phyloP scores from a whole-genome alignment of 2,113 vertebrate genomes.

The Morone saxatilis region DNA sequence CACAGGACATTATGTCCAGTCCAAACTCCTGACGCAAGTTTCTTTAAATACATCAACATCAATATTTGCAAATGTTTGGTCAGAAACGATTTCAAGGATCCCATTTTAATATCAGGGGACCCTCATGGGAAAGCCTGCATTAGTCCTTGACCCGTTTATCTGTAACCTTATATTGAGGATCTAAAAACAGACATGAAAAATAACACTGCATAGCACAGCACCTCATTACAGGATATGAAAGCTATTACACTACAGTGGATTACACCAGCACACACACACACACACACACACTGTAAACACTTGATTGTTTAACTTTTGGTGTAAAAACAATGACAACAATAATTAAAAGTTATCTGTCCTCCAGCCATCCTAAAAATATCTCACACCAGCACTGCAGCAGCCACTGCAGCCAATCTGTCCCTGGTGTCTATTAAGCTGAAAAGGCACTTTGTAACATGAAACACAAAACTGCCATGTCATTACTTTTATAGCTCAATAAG shows the following conservation, averaged over 20 bases:
- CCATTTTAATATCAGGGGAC: slow-evolving; percentile 21
- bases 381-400: slow-evolving; percentile 40
- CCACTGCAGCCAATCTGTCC: slow-evolving; percentile 18
- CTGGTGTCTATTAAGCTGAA: background rate
- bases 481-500: background rate
- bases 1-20: background rate
- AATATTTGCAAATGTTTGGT: slow-evolving; percentile 9
- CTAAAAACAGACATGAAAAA: slow-evolving; percentile 59
- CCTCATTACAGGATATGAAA: slow-evolving; percentile 15
- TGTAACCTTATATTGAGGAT: slow-evolving; percentile 52
- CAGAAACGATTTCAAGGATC: background rate
- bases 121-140: slow-evolving; percentile 2
- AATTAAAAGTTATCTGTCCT: slow-evolving; percentile 29
- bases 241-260: background rate
- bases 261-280: background rate
- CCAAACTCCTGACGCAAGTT: background rate
- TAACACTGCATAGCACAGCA: slow-evolving; percentile 7
- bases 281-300: background rate
- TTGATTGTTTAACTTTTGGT: slow-evolving; percentile 2
- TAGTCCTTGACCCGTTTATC: slow-evolving; percentile 23
- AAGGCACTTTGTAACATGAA: background rate
- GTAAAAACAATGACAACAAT: slow-evolving; percentile 6
- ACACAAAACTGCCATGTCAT: background rate
- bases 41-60: slow-evolving; percentile 3
- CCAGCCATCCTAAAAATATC: slow-evolving; percentile 57